A percentile compares a stretch with the other conserved stretches of the same genome.
These are phyloP conservation scores for Heliconius eleuchia DNA, from an alignment of 1,140 invertebrate genomes.

Conservation along the genomic window DNA sequence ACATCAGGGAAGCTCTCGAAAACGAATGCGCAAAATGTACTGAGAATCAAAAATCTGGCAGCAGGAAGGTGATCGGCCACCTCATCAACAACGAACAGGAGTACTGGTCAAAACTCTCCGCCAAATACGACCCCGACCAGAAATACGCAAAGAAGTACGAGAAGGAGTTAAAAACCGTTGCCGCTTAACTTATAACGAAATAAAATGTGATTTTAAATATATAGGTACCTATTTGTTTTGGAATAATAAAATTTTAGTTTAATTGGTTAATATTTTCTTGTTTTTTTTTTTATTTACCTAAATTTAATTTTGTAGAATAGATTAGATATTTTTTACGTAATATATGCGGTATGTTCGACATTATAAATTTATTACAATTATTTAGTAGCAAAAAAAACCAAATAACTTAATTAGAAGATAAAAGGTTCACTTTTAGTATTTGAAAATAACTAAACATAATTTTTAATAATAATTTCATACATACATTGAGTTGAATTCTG, in stretches of 20 bases:
- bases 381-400: no score
- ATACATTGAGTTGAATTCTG: no score
- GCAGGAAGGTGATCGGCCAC: constrained; percentile 81
- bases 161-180: background rate
- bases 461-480: no score
- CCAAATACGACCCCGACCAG: constrained; percentile 83
- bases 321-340: no score
- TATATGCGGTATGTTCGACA: no score
- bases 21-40: constrained; percentile 85
- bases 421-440: no score
- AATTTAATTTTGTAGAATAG: background rate
- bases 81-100: constrained; percentile 82
- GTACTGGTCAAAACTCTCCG: constrained; percentile 82
- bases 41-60: constrained; percentile 81
- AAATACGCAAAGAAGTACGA: constrained; percentile 80
- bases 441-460: no score
- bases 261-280: background rate
- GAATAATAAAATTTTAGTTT: background rate
- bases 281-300: background rate
- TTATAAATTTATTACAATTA: no score
- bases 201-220: background rate
- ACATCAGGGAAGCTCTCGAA: constrained; percentile 84
- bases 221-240: constrained; percentile 16
- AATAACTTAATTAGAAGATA: no score
- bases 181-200: background rate